A percentile compares a stretch with the other conserved stretches of the same genome.
Evolutionary conservation across 2,888 invertebrate species (phyloP).

Genomic region (Chorisops tibialis): DNA sequence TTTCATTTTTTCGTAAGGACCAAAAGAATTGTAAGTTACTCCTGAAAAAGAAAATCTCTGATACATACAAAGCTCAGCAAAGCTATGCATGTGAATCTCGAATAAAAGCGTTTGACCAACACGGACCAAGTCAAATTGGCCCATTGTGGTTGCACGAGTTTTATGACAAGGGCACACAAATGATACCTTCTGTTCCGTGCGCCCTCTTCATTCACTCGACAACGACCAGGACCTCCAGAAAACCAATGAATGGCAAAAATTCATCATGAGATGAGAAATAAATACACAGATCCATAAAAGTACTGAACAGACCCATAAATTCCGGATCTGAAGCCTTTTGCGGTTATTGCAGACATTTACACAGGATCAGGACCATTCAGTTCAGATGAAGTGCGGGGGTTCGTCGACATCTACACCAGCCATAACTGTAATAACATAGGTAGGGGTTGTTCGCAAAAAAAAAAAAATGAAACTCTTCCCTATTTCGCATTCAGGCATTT

Average conservation of each 20-base stretch:
- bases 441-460: constrained; percentile 1
- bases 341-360: constrained; percentile 24
- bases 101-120: constrained; percentile 11
- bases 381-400: background rate
- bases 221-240: too few species aligned
- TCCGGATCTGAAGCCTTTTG: constrained; percentile 22
- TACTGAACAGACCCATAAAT: constrained; percentile 15
- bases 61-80: background rate
- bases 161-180: background rate
- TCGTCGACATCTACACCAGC: constrained; percentile 1
- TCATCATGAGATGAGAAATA: constrained; percentile 21
- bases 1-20: too few species aligned
- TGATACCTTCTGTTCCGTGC: too few species aligned
- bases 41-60: background rate
- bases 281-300: constrained; percentile 20
- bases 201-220: too few species aligned
- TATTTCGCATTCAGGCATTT: background rate
- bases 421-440: constrained; percentile 13
- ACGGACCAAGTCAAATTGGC: background rate
- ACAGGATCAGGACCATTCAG: constrained; percentile 21
- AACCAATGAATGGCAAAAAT: constrained; percentile 14
- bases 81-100: constrained; percentile 1
- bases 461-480: constrained; percentile 3
- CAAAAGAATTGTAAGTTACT: too few species aligned
- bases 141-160: background rate